These are phyloP conservation scores for Hippasteria phrygiana DNA, from an alignment of 53 echinoderm and acorn worm species.

Conservation along the genomic window DNA sequence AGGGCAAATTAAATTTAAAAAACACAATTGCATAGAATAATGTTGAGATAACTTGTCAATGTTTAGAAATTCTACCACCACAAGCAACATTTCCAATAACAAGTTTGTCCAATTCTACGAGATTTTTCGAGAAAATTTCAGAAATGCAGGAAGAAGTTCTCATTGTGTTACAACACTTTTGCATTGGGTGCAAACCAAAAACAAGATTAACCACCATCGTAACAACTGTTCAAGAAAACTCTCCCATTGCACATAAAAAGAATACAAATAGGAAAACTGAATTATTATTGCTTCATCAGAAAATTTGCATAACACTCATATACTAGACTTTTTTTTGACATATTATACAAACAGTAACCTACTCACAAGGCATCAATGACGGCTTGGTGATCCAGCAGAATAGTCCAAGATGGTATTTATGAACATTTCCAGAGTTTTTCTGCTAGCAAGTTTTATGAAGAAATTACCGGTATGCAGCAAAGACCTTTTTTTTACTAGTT, in stretches of 20 bases:
- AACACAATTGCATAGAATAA: not conserved
- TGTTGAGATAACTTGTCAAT: not conserved
- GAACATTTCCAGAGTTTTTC: too few relatives aligned
- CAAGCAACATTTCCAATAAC: too few relatives aligned
- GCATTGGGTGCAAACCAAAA: conserved; percentile 6
- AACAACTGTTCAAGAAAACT: not conserved
- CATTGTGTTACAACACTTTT: not conserved
- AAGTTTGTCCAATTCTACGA: not conserved
- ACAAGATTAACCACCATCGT: not conserved
- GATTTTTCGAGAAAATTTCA: too few relatives aligned
- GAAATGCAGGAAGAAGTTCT: not conserved
- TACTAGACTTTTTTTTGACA: not conserved
- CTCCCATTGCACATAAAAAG: conserved; percentile 1
- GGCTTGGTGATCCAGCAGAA: too few relatives aligned
- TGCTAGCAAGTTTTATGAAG: too few relatives aligned
- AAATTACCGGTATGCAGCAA: too few relatives aligned
- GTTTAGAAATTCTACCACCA: not conserved
- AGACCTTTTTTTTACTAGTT: too few relatives aligned
- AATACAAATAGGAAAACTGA: not conserved
- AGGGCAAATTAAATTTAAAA: too few relatives aligned
- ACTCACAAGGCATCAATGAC: not conserved
- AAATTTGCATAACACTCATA: not conserved
- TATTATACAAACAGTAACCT: not conserved
- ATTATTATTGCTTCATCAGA: not conserved
- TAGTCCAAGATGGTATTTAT: too few relatives aligned